phyloP scores from a whole-genome alignment of 1,140 invertebrate species.

The Metaphire vulgaris region DNA sequence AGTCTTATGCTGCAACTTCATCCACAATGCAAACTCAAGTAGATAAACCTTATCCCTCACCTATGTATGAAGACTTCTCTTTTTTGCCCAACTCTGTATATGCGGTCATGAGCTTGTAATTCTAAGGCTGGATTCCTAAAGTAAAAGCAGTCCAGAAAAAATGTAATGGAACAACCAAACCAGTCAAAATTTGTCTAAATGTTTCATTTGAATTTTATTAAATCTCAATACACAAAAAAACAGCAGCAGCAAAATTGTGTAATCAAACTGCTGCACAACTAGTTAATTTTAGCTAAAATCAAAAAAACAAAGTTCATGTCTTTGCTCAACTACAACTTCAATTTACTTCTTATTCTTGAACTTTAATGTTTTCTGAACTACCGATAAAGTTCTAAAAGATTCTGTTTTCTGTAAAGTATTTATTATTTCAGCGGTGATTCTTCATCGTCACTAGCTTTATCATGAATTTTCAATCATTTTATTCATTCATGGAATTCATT shows the following conservation, averaged over 20 bases:
- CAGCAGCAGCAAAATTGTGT: background rate
- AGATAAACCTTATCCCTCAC: constrained; percentile 51
- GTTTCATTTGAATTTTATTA: background rate
- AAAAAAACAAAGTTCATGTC: background rate
- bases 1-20: background rate
- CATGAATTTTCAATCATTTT: no score
- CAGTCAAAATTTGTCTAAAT: background rate
- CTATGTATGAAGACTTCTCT: constrained; percentile 76
- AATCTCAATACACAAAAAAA: background rate
- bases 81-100: constrained; percentile 80
- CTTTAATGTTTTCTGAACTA: no score
- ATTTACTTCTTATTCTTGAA: no score
- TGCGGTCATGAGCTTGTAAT: constrained; percentile 80
- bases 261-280: background rate
- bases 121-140: constrained; percentile 78
- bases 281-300: background rate
- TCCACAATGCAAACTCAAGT: background rate
- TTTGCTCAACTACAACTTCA: background rate
- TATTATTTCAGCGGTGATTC: no score
- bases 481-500: no score
- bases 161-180: background rate
- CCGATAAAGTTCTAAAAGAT: no score
- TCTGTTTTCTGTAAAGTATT: no score
- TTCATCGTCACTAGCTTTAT: no score
- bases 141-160: background rate